Evolutionary conservation across 1,140 invertebrate species (phyloP), one percentile per base, ranked within the genome.

Genomic region (Drosophila kanapiae): DNA sequence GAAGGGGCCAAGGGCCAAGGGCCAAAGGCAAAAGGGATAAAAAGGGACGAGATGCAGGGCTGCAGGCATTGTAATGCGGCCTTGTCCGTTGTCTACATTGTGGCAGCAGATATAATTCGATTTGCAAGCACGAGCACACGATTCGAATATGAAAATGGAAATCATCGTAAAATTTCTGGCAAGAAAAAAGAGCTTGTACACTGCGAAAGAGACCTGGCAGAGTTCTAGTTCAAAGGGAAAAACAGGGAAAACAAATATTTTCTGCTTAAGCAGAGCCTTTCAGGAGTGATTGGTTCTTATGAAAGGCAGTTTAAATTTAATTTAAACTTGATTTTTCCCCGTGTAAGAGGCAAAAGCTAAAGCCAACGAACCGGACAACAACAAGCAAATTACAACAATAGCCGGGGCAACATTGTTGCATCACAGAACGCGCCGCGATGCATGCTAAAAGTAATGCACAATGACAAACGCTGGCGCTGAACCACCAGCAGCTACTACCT

Each of bases 391-490:
- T 91, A 78, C 87, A 80, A 80, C 67, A 80, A 75, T 33, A 38
- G 57, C 49, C 78, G 37, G 33, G 42, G 65, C 62, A 75, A 91
- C 86, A 91, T 78, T 91, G 86, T 91, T 91, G 86, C 82, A 74
- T 74, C 74, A 69, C 42, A 71, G 57, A 74, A 80, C 58, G 64
- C 68, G 62, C 72, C 77, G 68, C 83, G 84, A 77, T 80, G 83
- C 83, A 87, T 87, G 83, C 84, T 84, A 84, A 84, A 87, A 68
- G 80, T 88, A 87, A 87, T 87, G 80, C 84, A 87, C 84, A 88
- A 80, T 88, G 83, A 87, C 83, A 87, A 87, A 87, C 84, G 76
- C 63, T 61, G 54, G 47, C 49, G 58, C 64, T 47, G 47, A 56
- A 42, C 38, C 54, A 48, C 57, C 64, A 43, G 27, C 37, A 59